Conservation (phyloP, 2,113 vertebrate species). For the Penelope pileata region DNA sequence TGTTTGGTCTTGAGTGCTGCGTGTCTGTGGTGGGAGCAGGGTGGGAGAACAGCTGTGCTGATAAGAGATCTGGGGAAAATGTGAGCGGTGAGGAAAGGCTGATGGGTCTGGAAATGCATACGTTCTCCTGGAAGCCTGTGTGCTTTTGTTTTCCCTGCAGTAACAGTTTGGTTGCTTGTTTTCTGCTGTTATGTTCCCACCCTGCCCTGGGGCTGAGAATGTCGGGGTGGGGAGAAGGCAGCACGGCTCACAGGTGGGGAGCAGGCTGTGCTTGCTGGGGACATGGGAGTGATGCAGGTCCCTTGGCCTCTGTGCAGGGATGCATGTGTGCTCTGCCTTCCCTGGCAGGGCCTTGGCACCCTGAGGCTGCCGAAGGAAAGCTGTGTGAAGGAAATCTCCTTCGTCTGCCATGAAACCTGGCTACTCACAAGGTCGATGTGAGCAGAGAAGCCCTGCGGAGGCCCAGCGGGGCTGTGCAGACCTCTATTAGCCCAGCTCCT, state of each 20-base stretch:
- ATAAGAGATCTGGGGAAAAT: background rate
- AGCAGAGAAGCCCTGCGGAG: background rate
- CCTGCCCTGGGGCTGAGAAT: conserved; percentile 1
- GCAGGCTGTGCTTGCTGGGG: background rate
- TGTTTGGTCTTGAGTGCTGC: background rate
- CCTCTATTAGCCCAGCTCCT: background rate
- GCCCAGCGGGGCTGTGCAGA: background rate
- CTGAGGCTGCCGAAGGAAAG: background rate
- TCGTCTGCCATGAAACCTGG: background rate
- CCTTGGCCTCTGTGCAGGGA: background rate
- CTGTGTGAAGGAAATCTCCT: background rate
- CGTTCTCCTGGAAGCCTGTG: background rate
- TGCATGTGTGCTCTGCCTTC: background rate
- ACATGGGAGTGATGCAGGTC: background rate
- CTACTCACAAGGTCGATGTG: background rate
- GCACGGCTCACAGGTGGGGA: background rate
- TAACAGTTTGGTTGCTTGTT: background rate
- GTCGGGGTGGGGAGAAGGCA: background rate
- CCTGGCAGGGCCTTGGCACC: background rate
- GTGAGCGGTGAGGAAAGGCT: background rate
- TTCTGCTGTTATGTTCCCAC: background rate
- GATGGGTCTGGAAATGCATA: background rate
- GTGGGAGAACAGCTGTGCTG: fast-evolving
- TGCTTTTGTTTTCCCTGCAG: background rate
- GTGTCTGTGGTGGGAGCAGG: background rate